Base-by-base conservation (phyloP, 2,888 invertebrate genomes). In the Syrphus vitripennis region DNA sequence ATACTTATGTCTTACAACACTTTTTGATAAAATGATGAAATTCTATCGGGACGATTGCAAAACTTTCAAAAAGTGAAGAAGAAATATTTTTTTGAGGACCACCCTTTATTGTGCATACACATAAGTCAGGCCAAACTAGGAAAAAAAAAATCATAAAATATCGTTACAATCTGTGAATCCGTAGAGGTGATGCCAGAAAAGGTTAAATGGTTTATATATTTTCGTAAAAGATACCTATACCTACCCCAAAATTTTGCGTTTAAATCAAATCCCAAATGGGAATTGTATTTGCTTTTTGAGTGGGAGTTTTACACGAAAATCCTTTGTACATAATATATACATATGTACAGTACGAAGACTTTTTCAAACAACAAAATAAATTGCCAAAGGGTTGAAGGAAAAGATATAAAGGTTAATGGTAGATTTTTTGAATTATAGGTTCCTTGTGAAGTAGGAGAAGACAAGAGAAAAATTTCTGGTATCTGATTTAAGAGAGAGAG, bases 331-430 rank as follows among this genome's bases (percentile, higher is more conserved):
- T n/a, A 42, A 29, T 34, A 42, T 29, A 45, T 19, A 24, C 42
- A 65, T n/a, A n/a, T n/a, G n/a, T n/a, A n/a, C n/a, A n/a, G n/a
- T n/a, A n/a, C n/a, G n/a, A n/a, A n/a, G n/a, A n/a, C n/a, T n/a
- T n/a, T n/a, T 31, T 45, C 29, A 45, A 65, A 65, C 45, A 65
- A 19, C 14, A 45, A 45, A 29, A 45, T 65, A 65, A 65, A 65
- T 65, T 45, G 29, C 45, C 37, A 45, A 65, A 45, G 65, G 65
- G 26, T 65, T 65, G 6, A 65, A 65, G 45, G 7, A 16, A 19
- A 45, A 29, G 65, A 31, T 29, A 45, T 45, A 65, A 65, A 65
- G 65, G 65, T 65, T 65, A 65, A 45, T 29, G 31, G 65, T 45
- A 14, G 45, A 42, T 5, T 45, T 63, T 61, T 45, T 59, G n/a